Base-by-base conservation (phyloP, 2,797 vertebrate genomes). In the Gila robusta region DNA sequence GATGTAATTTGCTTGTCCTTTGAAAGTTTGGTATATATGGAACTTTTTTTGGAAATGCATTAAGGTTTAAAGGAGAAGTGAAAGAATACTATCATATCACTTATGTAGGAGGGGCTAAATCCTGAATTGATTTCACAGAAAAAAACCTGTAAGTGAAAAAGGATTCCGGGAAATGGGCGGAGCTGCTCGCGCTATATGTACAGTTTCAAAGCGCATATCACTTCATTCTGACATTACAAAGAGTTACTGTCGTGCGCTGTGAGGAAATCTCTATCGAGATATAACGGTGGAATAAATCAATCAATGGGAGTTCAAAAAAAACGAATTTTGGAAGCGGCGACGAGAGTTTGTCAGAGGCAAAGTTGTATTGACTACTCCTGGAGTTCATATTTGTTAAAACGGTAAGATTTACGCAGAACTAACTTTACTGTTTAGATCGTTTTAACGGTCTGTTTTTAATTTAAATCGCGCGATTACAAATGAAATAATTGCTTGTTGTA, bases 101-200 rank as follows among this genome's bases (percentile, higher is more conserved):
- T 9, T 0, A 5, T 1, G 73, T 14, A 54, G 23, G n/a, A 35
- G 32, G 2, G 16, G 23, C 35, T 14, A 44, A 62, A 41, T 78
- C 70, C 26, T 59, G 39, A 72, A 37, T 17, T 73, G 54, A 67
- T 67, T 77, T 84, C 82, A 66, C 64, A 54, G 28, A 84, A 49
- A 71, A 32, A 74, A 81, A 82, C 79, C 44, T 74, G 83, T 86
- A 79, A 90, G 87, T 70, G 52, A 67, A 80, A 26, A 4, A 73
- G 23, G 23, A 64, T 90, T 85, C 87, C 35, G 14, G 81, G 86
- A 90, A 89, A 16, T 86, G 35, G 82, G 79, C 32, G 67, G 21
- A 21, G 67, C 19, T 17, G 5, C 17, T 17, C 4, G 4, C 1
- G 2, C 3, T 19, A 23, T 16, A 14, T 41, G 0, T 26, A 9